Evolutionary conservation across 2,888 invertebrate genomes (phyloP).

Genomic region (Rhingia rostrata): DNA sequence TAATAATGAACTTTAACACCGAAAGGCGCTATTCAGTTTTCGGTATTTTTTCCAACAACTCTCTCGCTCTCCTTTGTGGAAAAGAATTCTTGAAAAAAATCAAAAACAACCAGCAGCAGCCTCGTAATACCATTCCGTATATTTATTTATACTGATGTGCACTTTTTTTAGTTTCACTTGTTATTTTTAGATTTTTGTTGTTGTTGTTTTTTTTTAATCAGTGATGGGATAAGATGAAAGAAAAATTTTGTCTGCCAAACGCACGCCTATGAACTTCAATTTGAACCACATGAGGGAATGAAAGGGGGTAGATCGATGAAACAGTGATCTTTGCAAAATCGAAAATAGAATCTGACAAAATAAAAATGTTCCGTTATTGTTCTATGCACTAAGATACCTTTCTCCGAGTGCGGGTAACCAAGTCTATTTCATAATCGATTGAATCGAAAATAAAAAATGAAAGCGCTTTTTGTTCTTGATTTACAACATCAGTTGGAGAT

Average conservation of each 20-base stretch:
- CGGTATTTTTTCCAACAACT: conserved; percentile 25
- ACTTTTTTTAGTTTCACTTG: conserved; percentile 42
- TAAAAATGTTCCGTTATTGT: not conserved
- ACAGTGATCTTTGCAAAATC: not conserved
- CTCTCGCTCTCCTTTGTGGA: not conserved
- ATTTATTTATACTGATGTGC: conserved; percentile 60
- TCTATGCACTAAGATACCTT: not conserved
- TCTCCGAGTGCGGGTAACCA: not conserved
- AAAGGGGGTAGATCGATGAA: not conserved
- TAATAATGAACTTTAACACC: not conserved
- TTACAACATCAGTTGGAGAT: not conserved
- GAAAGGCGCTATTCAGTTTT: not conserved
- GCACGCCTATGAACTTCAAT: not conserved
- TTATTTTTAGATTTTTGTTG: conserved; percentile 51
- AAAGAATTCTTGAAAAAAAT: not conserved
- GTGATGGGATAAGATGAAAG: not conserved
- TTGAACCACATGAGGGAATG: not conserved
- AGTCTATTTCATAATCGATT: not conserved
- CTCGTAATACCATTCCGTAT: conserved; percentile 21
- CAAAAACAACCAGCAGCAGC: conserved; percentile 12
- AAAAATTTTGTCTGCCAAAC: not conserved
- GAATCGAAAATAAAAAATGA: not conserved
- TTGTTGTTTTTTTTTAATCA: conserved; percentile 2
- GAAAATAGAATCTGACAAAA: conserved; percentile 16
- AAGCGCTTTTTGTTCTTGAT: not conserved